These are phyloP conservation scores for Erethizon dorsatum DNA, from an alignment of 2,797 vertebrate species.

Conservation along the genomic window DNA sequence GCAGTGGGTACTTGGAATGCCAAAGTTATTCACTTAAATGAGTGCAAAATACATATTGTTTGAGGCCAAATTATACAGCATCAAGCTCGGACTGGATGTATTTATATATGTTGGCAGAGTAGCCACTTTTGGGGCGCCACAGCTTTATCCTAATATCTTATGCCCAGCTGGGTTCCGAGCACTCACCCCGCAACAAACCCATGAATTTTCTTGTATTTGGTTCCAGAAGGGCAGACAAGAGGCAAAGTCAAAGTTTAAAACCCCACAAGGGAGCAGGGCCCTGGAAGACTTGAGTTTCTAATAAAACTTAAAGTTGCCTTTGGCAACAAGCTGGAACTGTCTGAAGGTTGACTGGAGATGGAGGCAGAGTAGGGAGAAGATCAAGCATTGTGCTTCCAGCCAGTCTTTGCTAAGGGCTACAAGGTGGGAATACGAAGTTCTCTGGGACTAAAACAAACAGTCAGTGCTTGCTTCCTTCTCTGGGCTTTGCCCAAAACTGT, in stretches of 20 bases:
- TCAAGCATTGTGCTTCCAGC: slow-evolving; percentile 74
- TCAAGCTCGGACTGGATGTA: slow-evolving; percentile 55
- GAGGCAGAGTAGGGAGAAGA: slow-evolving; percentile 81
- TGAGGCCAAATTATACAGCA: slow-evolving; percentile 55
- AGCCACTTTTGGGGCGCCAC: slow-evolving; percentile 20
- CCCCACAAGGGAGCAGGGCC: slow-evolving; percentile 42
- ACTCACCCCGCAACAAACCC: slow-evolving; percentile 70
- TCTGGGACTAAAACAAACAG: slow-evolving; percentile 21
- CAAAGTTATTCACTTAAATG: slow-evolving; percentile 72
- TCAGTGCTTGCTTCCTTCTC: not conserved
- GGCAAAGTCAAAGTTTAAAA: slow-evolving; percentile 58
- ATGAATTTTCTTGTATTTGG: slow-evolving; percentile 64
- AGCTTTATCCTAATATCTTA: slow-evolving; percentile 28
- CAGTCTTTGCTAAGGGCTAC: slow-evolving; percentile 12
- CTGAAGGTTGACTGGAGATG: slow-evolving; percentile 77
- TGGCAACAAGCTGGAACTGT: slow-evolving; percentile 85
- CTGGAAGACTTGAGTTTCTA: slow-evolving; percentile 66
- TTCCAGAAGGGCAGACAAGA: slow-evolving; percentile 70
- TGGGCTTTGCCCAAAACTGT: slow-evolving; percentile 7
- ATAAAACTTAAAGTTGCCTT: slow-evolving; percentile 76
- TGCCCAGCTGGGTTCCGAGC: slow-evolving; percentile 78
- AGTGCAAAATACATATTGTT: slow-evolving; percentile 82
- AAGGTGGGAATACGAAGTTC: slow-evolving; percentile 21
- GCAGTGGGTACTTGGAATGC: slow-evolving; percentile 40
- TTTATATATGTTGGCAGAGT: slow-evolving; percentile 14